Evolutionary conservation across 2,113 vertebrate species (phyloP), one percentile per base, ranked within the genome.

Genomic region (Diphyllodes magnificus): DNA sequence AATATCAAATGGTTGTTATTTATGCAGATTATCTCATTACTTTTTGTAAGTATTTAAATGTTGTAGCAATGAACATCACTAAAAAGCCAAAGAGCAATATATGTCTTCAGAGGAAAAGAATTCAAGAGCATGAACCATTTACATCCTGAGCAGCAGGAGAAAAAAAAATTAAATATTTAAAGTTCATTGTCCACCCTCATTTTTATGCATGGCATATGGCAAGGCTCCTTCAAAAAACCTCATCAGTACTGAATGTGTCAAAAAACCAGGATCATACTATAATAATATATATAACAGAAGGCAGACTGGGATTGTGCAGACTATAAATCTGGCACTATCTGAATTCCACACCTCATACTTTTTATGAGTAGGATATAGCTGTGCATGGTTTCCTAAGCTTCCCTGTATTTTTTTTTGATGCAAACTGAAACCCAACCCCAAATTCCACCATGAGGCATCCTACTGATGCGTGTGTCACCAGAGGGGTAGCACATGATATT

Each of bases 361-460:
- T 90, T 76, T 72, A 82, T 57, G n/a, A 69, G 40, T 24, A 60
- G 39, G 15, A 33, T 40, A 13, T 54, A n/a, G 39, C 54, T 90
- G 8, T 70, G 33, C 33, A 51, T 2, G 3, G 39, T 70, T 88
- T 92, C 68, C 56, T 70, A 64, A 86, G 33, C 27, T 73, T 83
- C 22, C 11, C 22, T 78, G 17, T 47, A 20, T 19, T 10, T 7
- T 45, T 42, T 77, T 71, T 44, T 12, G 0, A 66, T 42, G 12
- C 9, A 87, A 54, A 87, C 39, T 79, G 60, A 87, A 96, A 85
- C 23, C 14, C 73, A 82, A 24, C 56, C 82, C 72, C 21, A 54
- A 28, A 90, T 95, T 93, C 94, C 83, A 86, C 90, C 86, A 91
- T 87, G 89, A 87, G 93, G 28, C 69, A 82, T 64, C 61, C 53